A percentile compares a stretch with the other conserved stretches of the same genome.
Conservation (phyloP, 2,888 invertebrate genomes). For the Adineta ricciae region DNA sequence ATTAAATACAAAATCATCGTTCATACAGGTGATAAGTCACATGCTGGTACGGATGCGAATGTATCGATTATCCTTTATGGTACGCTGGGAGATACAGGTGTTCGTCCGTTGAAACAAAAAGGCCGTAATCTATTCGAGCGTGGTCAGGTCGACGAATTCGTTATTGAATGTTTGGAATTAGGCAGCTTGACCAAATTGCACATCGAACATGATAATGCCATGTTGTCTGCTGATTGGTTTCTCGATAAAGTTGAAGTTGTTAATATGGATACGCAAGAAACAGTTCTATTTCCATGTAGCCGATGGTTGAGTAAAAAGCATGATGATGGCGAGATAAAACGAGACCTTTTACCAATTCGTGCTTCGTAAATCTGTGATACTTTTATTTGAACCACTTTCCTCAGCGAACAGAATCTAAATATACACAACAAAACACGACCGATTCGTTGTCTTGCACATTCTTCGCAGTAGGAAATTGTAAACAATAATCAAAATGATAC, state of each 20-base stretch:
- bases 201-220: conserved; percentile 49
- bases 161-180: conserved; percentile 46
- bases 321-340: conserved; percentile 45
- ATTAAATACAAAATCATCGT: conserved; percentile 45
- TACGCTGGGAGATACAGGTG: conserved; percentile 32
- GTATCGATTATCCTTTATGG: conserved; percentile 50
- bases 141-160: conserved; percentile 38
- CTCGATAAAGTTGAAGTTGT: conserved; percentile 42
- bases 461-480: neutral
- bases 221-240: conserved; percentile 48
- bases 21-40: conserved; percentile 42
- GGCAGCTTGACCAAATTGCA: conserved; percentile 35
- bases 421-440: no score
- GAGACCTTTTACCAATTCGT: conserved; percentile 41
- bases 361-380: neutral
- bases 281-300: conserved; percentile 25
- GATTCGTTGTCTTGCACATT: neutral
- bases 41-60: conserved; percentile 49
- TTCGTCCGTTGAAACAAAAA: conserved; percentile 39
- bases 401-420: no score
- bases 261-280: conserved; percentile 16
- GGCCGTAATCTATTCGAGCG: conserved; percentile 49
- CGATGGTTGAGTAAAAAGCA: conserved; percentile 47
- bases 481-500: neutral
- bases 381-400: neutral